Evolutionary conservation across 2,113 vertebrate species (phyloP).

Genomic region (Pampusana beccarii): DNA sequence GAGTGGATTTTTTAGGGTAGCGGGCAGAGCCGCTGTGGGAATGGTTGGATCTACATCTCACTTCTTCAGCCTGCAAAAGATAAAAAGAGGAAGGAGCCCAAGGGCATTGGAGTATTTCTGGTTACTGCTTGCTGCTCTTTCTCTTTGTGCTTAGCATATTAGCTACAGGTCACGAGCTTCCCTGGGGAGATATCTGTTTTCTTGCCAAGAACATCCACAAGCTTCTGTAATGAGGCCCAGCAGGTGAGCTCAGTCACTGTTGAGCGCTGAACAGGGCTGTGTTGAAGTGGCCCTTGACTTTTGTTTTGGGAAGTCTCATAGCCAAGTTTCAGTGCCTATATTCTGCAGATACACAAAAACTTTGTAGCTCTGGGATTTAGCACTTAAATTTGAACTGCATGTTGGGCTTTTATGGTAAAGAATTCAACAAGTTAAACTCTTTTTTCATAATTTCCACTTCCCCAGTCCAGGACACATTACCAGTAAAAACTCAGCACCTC

Average conservation of each 20-base stretch:
- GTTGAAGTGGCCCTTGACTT: background rate
- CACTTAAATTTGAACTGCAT: background rate
- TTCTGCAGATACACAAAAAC: background rate
- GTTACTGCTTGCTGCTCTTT: slow-evolving; percentile 2
- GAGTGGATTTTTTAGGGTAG: background rate
- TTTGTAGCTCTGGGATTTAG: background rate
- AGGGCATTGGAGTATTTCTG: background rate
- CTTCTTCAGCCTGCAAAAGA: background rate
- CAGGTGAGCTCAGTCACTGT: background rate
- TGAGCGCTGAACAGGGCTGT: background rate
- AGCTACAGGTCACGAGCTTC: background rate
- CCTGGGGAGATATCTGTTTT: background rate
- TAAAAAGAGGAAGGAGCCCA: background rate
- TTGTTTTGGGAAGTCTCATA: background rate
- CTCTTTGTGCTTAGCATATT: background rate
- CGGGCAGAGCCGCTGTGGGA: background rate
- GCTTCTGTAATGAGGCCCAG: slow-evolving; percentile 8
- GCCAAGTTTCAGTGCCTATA: background rate
- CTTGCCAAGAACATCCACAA: slow-evolving; percentile 39
- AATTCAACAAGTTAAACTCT: background rate
- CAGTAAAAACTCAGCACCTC: background rate
- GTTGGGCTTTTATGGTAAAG: background rate
- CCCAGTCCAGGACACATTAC: background rate
- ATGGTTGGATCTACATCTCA: accelerated
- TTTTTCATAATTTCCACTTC: background rate